These are phyloP conservation scores for Nomada ruficornis DNA, from an alignment of 2,888 invertebrate genomes.

Conservation along the genomic window DNA sequence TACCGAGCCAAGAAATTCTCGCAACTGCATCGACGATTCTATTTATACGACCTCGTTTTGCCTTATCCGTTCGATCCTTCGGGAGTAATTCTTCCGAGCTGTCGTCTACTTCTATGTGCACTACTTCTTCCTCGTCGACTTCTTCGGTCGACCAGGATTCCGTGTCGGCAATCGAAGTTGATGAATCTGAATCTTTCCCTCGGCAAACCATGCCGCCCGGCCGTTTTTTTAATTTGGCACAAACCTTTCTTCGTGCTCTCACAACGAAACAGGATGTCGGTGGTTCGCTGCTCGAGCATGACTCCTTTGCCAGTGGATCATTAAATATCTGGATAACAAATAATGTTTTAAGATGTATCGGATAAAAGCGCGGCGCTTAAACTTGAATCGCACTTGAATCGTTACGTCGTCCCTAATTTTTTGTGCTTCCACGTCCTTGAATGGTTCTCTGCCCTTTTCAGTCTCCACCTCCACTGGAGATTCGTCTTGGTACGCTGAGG, in stretches of 20 bases:
- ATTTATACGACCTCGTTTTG: slow-evolving; percentile 65
- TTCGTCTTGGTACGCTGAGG: slow-evolving; percentile 79
- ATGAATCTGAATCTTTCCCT: slow-evolving; percentile 54
- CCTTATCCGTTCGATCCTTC: slow-evolving; percentile 56
- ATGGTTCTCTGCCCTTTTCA: slow-evolving; percentile 55
- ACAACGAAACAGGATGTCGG: slow-evolving; percentile 72
- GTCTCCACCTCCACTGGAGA: slow-evolving; percentile 55
- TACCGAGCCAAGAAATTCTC: slow-evolving; percentile 73
- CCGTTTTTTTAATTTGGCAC: slow-evolving; percentile 60
- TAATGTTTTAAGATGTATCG: too few species aligned
- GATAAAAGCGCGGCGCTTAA: too few species aligned
- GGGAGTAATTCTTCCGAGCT: slow-evolving; percentile 61
- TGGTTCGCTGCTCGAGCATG: slow-evolving; percentile 66
- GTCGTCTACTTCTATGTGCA: slow-evolving; percentile 72
- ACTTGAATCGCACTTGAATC: slow-evolving; percentile 73
- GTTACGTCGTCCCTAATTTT: slow-evolving; percentile 79
- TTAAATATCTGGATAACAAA: slow-evolving; percentile 74
- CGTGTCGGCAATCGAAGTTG: slow-evolving; percentile 74
- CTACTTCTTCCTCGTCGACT: slow-evolving; percentile 73
- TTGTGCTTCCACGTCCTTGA: slow-evolving; percentile 80
- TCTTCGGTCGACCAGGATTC: slow-evolving; percentile 74
- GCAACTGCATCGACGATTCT: slow-evolving; percentile 71
- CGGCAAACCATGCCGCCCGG: slow-evolving; percentile 3
- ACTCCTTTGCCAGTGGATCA: slow-evolving; percentile 63
- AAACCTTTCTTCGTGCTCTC: slow-evolving; percentile 68